Base-by-base conservation (phyloP, 2,797 vertebrate species). In the Lophius americanus region DNA sequence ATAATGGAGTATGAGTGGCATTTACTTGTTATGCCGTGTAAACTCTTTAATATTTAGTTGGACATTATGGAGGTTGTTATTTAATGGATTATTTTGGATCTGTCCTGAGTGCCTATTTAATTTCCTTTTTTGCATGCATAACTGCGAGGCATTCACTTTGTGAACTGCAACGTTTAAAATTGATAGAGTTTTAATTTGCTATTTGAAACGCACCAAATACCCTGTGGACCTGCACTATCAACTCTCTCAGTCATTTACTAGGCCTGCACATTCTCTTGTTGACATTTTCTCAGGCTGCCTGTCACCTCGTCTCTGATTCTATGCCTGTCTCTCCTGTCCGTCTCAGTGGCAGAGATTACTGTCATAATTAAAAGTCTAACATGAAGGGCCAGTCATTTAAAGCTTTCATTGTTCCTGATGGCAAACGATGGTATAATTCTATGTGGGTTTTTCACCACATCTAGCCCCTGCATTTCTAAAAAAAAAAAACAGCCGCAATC, bases 311-410 rank as follows among this genome's bases (percentile, higher is more conserved):
- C 23, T 23, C 23, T 23, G 23, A 23, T 10, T 69, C 51, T 49
- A 37, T 47, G 37, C 51, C 36, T 2, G 1, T 62, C 56, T 52
- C 14, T 23, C 3, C 41, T 55, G 41, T 47, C 43, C 43, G 42
- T 61, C 65, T 71, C 52, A 43, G 46, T 39, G 52, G 41, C 55
- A 65, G 61, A n/a, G 43, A 71, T 85, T 50, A 33, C 58, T 64
- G 64, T 79, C 67, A 71, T 61, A 49, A 68, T 72, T 72, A 78
- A 49, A 44, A 47, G 62, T 68, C 46, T 49, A 46, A 65, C 60
- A 52, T 66, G 33, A 70, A 61, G 47, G 51, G 57, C 23, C 9
- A 35, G 51, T 59, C 51, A 70, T 67, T 56, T 66, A 44, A 43
- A 39, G 51, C 51, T 33, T 53, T 57, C 37, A 39, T 68, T 13